Conservation (phyloP, 2,113 vertebrate genomes). For the Danionella cerebrum region DNA sequence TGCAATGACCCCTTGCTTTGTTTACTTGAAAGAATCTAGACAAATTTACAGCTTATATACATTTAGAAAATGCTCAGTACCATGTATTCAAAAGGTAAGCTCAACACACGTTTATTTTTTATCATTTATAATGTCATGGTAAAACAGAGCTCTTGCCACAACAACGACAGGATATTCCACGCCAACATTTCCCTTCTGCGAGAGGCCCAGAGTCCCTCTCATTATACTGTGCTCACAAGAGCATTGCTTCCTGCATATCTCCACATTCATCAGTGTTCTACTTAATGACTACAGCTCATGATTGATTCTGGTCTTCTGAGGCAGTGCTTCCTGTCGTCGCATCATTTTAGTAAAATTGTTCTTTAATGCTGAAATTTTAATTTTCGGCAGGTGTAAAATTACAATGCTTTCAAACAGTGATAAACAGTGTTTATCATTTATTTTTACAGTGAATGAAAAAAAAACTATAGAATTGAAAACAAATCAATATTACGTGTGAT, state of each 20-base stretch:
- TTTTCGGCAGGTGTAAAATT: no score
- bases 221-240: slow-evolving; percentile 3
- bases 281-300: slow-evolving; percentile 57
- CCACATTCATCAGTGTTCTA: slow-evolving; percentile 15
- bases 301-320: neutral
- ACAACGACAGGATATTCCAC: slow-evolving; percentile 27
- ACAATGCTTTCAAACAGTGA: no score
- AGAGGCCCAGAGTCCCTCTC: neutral
- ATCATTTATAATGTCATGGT: neutral
- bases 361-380: neutral
- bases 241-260: slow-evolving; percentile 30
- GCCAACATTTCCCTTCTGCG: slow-evolving; percentile 16
- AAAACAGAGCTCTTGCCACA: slow-evolving; percentile 17
- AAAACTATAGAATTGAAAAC: no score
- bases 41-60: no score
- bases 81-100: neutral
- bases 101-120: neutral
- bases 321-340: neutral
- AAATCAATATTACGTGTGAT: no score
- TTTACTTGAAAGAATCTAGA: no score
- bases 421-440: no score
- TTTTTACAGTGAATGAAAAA: no score
- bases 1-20: no score
- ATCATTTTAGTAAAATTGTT: no score
- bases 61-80: neutral